Base-by-base conservation (phyloP, 2,797 vertebrate species). In the Alcedo quadribrachys region DNA sequence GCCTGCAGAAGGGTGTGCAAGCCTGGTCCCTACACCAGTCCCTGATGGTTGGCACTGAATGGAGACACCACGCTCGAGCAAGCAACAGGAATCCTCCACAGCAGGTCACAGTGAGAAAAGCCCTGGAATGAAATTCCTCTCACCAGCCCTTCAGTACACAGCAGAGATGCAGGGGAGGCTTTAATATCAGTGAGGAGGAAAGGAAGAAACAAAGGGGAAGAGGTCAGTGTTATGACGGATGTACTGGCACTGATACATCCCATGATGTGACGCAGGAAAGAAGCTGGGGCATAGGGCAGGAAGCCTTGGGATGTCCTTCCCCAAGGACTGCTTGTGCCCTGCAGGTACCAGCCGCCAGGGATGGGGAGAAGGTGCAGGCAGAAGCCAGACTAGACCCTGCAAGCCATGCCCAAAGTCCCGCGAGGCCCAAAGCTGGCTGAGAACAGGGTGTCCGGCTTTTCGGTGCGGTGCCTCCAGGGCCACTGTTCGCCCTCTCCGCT, bases 241-340 rank as follows among this genome's bases (percentile, higher is more conserved):
- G 1, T 4, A 60, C 16, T 1, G 14, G 9, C 22, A 3, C 35
- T 1, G 30, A 35, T 21, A 45, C n/a, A 8, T 27, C n/a, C 19
- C 1, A 0, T 7, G 42, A 28, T 0, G 1, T 1, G 2, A 21
- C 2, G 3, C 1, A 1, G n/a, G 60, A 22, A 86, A 30, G 24
- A 30, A 53, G 53, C 22, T 1, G 1, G 25, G 28, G 4, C 0
- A 2, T 1, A 0, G 53, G 40, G 42, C 24, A 53, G 42, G 45
- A 60, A 45, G 22, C 27, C 42, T 25, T 10, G 51, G 9, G 32
- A 12, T 8, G 11, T 8, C n/a, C 30, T 63, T 66, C 33, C 27
- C 51, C 35, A 33, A 6, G 51, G 50, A n/a, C 33, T 5, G 22
- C 33, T 35, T 6, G 22, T 15, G 12, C 28, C 15, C 16, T 16